Evolutionary conservation across 2,888 invertebrate species (phyloP).

Genomic region (Phrixothrix hirtus): DNA sequence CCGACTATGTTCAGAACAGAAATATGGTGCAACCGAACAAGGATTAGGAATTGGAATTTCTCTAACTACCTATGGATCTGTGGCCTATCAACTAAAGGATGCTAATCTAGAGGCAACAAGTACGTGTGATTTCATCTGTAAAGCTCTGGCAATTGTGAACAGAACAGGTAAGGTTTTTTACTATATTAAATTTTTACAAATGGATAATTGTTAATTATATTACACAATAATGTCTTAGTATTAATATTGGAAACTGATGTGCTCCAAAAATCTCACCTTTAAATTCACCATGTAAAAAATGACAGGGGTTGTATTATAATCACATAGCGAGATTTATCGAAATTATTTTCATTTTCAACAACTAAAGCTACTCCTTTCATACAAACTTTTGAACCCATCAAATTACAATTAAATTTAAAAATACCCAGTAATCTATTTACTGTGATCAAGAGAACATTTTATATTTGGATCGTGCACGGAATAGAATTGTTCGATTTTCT

Average conservation of each 20-base stretch:
- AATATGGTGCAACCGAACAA: conserved; percentile 59
- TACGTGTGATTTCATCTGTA: conserved; percentile 73
- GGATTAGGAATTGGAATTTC: conserved; percentile 55
- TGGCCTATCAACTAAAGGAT: conserved; percentile 78
- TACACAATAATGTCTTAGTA: neutral
- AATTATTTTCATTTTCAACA: neutral
- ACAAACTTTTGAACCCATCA: too few species aligned
- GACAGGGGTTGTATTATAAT: too few species aligned
- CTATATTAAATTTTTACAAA: neutral
- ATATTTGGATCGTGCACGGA: too few species aligned
- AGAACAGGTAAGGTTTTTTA: conserved; percentile 66
- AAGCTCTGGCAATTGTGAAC: conserved; percentile 72
- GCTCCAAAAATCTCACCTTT: too few species aligned
- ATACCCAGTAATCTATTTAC: too few species aligned
- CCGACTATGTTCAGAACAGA: conserved; percentile 67
- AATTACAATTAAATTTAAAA: too few species aligned
- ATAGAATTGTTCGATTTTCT: too few species aligned
- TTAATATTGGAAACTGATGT: too few species aligned
- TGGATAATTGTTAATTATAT: neutral
- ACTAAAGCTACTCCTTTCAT: neutral
- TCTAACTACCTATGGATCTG: conserved; percentile 72
- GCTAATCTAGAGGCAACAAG: conserved; percentile 77
- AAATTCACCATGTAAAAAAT: too few species aligned
- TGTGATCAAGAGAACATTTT: too few species aligned
- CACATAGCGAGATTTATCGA: too few species aligned